A percentile compares a stretch with the other conserved stretches of the same genome.
phyloP scores from a whole-genome alignment of 2,888 invertebrate species.

The Acanthoscelides obtectus region DNA sequence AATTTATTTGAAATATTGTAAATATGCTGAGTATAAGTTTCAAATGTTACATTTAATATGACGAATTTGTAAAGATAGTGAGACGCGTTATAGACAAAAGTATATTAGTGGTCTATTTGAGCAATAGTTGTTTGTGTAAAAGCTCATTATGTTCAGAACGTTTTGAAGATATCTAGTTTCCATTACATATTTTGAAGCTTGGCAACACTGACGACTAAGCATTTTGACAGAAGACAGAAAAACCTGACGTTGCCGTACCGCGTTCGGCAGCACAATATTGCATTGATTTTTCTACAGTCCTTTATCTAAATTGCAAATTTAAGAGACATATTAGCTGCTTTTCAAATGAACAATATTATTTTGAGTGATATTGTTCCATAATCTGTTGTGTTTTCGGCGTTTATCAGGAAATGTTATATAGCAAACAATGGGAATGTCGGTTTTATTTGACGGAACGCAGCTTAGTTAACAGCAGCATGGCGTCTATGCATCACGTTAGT shows the following conservation, averaged over 20 bases:
- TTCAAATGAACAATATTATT: background rate
- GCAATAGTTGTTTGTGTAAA: no score
- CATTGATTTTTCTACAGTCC: background rate
- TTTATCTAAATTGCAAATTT: background rate
- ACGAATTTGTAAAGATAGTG: no score
- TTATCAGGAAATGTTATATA: background rate
- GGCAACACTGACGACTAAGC: background rate
- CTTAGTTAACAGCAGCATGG: constrained; percentile 16
- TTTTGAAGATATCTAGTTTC: no score
- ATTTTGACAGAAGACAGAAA: background rate
- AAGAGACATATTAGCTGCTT: background rate
- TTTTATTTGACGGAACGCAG: background rate
- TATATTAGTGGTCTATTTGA: no score
- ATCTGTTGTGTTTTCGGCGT: background rate
- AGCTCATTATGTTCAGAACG: no score
- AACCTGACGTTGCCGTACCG: background rate
- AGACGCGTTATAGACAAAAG: no score
- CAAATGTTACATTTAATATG: no score
- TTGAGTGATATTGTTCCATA: background rate
- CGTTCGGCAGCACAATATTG: background rate
- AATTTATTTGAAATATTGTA: no score
- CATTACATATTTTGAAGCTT: background rate
- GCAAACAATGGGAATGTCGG: background rate
- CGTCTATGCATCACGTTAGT: constrained; percentile 37
- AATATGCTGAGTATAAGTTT: no score